Evolutionary conservation across 2,888 invertebrate genomes (phyloP).

Genomic region (Sturmia bella): DNA sequence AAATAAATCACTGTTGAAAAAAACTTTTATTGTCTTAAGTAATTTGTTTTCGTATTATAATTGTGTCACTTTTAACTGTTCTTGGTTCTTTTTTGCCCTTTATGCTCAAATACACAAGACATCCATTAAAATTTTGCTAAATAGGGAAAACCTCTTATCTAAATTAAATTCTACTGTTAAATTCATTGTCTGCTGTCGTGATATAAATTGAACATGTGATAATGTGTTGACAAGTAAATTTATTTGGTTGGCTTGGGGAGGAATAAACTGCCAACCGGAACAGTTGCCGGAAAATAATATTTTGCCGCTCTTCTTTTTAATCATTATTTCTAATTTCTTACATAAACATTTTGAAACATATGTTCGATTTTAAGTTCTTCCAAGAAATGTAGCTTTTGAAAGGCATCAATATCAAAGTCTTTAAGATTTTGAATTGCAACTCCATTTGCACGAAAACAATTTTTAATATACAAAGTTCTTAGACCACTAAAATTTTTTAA

Average conservation of each 20-base stretch:
- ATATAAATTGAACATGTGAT: constrained; percentile 22
- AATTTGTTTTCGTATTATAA: constrained; percentile 15
- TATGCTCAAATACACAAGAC: no score
- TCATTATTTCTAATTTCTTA: not conserved
- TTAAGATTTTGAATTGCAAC: constrained; percentile 29
- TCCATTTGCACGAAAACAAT: constrained; percentile 44
- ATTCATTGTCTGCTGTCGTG: constrained; percentile 19
- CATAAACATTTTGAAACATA: constrained; percentile 33
- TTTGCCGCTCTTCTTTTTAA: not conserved
- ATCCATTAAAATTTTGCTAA: no score
- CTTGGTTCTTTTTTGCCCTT: constrained; percentile 19
- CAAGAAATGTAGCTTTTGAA: constrained; percentile 8
- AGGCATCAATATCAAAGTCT: constrained; percentile 30
- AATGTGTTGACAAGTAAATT: constrained; percentile 43
- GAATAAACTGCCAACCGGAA: no score
- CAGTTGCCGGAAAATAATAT: not conserved
- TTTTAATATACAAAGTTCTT: constrained; percentile 1
- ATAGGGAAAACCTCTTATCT: constrained; percentile 61
- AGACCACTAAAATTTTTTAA: constrained; percentile 6
- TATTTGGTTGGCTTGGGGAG: constrained; percentile 26
- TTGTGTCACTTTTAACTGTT: constrained; percentile 9
- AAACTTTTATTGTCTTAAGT: no score
- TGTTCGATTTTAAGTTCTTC: constrained; percentile 36
- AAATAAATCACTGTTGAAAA: not conserved
- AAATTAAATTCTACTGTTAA: constrained; percentile 56